Base-by-base conservation (phyloP, 1,140 invertebrate genomes). In the Acromyrmex echinatior region DNA sequence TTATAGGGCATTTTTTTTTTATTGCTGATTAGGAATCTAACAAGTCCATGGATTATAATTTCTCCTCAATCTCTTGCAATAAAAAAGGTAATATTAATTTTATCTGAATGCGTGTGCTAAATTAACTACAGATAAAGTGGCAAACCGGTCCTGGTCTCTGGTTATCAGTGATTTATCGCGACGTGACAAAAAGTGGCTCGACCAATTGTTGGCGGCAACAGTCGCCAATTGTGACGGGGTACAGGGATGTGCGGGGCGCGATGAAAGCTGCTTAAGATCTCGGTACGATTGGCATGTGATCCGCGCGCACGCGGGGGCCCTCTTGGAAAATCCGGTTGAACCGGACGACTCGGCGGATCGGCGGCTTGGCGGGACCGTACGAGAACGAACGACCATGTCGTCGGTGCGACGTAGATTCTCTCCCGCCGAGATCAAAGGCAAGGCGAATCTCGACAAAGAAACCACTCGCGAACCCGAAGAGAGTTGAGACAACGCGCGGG, bases 251-350 rank as follows among this genome's bases (percentile, higher is more conserved):
- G 51, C 58, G 68, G 53, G 56, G 58, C 56, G 68, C 28, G 70
- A 21, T 77, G 84, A 58, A 86, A 70, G 88, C 87, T 90, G 78
- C 74, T 90, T 90, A 90, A 89, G 88, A 86, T 53, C 60, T 45
- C 65, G 65, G 53, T 58, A 87, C 85, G 86, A 65, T 74, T 77
- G 68, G 80, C 53, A 82, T 82, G 7, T 16, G 88, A 90, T 82
- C 60, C 65, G 31, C 56, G 77, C 65, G 35, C 76, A 5, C 62
- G 63, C 66, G 39, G 10, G 65, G 78, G 53, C 31, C 51, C 62
- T 45, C 12, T 70, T 87, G 88, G 88, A 76, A 90, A 90, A 87
- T 90, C 88, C 86, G 88, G 88, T 90, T 78, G 86, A 90, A 87
- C 85, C 89, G 89, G 89, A 86, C 73, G 63, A 25, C 56, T 6